These are phyloP conservation scores for Habropoda laboriosa DNA, from an alignment of 1,140 invertebrate genomes.

Conservation along the genomic window DNA sequence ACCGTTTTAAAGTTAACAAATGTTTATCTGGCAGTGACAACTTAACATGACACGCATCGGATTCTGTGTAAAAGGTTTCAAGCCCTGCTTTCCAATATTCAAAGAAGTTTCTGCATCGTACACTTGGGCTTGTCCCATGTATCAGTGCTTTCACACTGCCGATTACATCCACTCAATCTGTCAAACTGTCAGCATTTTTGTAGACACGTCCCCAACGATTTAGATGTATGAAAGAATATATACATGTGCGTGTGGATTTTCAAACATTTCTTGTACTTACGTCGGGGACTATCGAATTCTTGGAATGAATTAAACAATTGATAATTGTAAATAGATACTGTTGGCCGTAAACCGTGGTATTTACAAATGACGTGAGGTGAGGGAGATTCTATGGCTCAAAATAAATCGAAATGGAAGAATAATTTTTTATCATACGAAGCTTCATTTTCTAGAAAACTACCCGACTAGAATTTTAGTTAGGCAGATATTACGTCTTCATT, in stretches of 20 bases:
- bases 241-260: not conserved
- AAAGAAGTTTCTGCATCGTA: constrained; percentile 13
- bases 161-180: constrained; percentile 58
- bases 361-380: too few relatives aligned
- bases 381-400: too few relatives aligned
- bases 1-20: not conserved
- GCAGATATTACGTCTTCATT: too few relatives aligned
- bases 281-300: too few relatives aligned
- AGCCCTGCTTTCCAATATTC: constrained; percentile 6
- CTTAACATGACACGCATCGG: not conserved
- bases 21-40: constrained; percentile 15
- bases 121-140: constrained; percentile 20
- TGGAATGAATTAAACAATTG: too few relatives aligned
- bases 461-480: too few relatives aligned
- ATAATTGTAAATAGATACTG: too few relatives aligned
- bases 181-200: constrained; percentile 27
- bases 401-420: too few relatives aligned
- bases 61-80: not conserved
- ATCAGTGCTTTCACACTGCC: constrained; percentile 32
- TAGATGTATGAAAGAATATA: not conserved
- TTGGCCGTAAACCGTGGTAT: too few relatives aligned
- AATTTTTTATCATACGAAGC: too few relatives aligned
- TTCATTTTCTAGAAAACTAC: too few relatives aligned
- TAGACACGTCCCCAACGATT: not conserved
- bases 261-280: not conserved